A percentile compares a stretch with the other conserved stretches of the same genome.
Evolutionary conservation across 2,113 vertebrate species (phyloP).

Genomic region (Actenoides hombroni): DNA sequence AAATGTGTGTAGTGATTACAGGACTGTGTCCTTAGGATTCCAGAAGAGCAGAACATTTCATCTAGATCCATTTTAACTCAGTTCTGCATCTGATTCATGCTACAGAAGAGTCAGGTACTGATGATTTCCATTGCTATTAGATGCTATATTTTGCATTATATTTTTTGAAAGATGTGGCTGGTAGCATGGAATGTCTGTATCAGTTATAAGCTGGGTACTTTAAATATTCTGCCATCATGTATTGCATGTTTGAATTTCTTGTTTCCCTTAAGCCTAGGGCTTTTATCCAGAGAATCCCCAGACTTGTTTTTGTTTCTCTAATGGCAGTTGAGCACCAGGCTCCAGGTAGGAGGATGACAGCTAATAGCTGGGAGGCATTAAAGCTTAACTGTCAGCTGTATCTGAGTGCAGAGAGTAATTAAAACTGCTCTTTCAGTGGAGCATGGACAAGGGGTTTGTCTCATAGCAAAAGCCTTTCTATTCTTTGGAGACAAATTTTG

Average conservation of each 20-base stretch:
- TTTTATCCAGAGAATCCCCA: not conserved
- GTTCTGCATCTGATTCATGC: not conserved
- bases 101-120: not conserved
- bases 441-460: not conserved
- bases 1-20: not conserved
- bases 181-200: not conserved
- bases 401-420: not conserved
- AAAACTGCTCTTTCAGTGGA: not conserved
- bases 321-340: not conserved
- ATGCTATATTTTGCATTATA: rapidly evolving
- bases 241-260: not conserved
- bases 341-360: not conserved
- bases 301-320: not conserved
- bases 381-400: not conserved
- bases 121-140: not conserved
- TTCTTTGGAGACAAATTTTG: not conserved
- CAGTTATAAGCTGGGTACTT: not conserved
- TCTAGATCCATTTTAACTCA: not conserved
- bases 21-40: not conserved
- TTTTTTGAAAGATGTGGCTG: not conserved
- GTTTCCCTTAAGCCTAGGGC: not conserved
- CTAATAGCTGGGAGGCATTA: not conserved
- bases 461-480: not conserved
- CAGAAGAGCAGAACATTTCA: not conserved
- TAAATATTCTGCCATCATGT: not conserved